Evolutionary conservation across 2,113 vertebrate genomes (phyloP).

Genomic region (Macrotis lagotis): DNA sequence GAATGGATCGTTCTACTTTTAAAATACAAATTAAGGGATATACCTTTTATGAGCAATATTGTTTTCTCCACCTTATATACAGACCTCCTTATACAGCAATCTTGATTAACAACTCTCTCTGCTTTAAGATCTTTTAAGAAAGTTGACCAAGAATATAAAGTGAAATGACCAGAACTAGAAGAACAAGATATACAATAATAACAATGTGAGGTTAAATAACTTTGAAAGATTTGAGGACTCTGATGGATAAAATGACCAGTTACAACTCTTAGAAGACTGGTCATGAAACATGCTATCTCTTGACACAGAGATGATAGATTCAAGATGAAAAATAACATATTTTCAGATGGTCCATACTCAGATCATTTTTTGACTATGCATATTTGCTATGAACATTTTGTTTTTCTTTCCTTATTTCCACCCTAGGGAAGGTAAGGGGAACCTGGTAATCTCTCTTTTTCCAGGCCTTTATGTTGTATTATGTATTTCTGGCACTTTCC

Average conservation of each 20-base stretch:
- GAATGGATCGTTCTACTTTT: not conserved
- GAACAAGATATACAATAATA: not conserved
- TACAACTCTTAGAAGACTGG: not conserved
- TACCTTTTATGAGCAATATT: not conserved
- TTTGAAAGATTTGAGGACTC: not conserved
- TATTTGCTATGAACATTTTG: not conserved
- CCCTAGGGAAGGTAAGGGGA: not conserved
- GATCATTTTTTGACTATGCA: not conserved
- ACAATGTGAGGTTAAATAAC: not conserved
- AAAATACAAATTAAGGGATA: not conserved
- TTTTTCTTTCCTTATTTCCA: not conserved
- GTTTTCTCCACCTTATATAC: not conserved
- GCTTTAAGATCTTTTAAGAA: not conserved
- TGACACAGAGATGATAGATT: not conserved
- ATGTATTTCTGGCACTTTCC: too few relatives aligned
- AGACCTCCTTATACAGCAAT: not conserved
- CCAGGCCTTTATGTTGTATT: not conserved
- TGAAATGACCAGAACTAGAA: not conserved
- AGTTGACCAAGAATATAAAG: not conserved
- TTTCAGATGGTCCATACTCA: not conserved
- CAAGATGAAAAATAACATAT: not conserved
- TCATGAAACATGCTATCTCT: not conserved
- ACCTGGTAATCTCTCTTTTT: not conserved
- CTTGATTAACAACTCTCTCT: not conserved
- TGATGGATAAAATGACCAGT: not conserved